Conservation (phyloP, 1,140 invertebrate genomes). For the Cherax quadricarinatus region DNA sequence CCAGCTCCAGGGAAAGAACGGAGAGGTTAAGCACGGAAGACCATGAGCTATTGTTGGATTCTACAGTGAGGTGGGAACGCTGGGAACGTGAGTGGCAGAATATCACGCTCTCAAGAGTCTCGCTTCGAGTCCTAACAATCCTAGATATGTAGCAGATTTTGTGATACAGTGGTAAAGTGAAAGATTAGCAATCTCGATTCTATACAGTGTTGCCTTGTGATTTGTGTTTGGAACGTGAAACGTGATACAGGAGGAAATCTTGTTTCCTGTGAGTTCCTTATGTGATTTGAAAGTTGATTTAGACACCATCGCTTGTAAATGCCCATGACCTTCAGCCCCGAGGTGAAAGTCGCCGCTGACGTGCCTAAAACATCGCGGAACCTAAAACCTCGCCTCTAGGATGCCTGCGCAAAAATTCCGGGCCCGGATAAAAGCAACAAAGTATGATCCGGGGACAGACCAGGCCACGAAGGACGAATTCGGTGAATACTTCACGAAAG, state of each 20-base stretch:
- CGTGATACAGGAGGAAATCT: too few relatives aligned
- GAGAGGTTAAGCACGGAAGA: too few relatives aligned
- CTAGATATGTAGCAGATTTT: too few relatives aligned
- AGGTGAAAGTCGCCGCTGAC: too few relatives aligned
- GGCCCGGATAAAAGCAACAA: constrained; percentile 30
- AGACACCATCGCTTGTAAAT: too few relatives aligned
- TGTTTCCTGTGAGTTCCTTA: too few relatives aligned
- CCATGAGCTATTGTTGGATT: not conserved
- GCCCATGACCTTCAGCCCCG: too few relatives aligned
- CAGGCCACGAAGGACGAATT: constrained; percentile 29
- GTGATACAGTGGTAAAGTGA: not conserved
- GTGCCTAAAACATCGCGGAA: too few relatives aligned
- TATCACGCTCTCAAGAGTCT: not conserved
- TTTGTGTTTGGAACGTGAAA: too few relatives aligned
- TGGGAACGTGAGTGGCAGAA: not conserved
- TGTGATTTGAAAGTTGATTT: too few relatives aligned
- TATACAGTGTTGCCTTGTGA: too few relatives aligned
- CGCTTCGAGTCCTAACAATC: too few relatives aligned
- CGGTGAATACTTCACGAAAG: constrained; percentile 44
- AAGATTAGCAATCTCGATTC: not conserved
- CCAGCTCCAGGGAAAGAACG: not conserved
- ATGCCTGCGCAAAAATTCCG: constrained; percentile 57
- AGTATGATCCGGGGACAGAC: constrained; percentile 37
- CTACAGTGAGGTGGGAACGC: not conserved
- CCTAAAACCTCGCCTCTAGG: not conserved